phyloP scores from a whole-genome alignment of 2,797 vertebrate genomes.

The Megaceryle alcyon region DNA sequence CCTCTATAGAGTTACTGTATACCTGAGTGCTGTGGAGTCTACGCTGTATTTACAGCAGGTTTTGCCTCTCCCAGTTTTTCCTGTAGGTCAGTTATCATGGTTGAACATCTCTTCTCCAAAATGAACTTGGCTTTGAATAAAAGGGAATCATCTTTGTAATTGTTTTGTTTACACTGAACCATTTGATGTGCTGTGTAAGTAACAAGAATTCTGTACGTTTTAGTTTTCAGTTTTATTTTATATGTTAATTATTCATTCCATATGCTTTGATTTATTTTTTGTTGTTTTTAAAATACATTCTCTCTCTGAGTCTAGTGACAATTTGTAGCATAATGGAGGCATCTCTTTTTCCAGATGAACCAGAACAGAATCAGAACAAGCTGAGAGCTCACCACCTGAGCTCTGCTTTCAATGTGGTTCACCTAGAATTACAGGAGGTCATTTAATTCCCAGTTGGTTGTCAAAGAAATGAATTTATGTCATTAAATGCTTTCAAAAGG shows the following conservation, averaged over 20 bases:
- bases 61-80: constrained; percentile 31
- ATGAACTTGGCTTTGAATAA: constrained; percentile 61
- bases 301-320: background rate
- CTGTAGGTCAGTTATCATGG: constrained; percentile 34
- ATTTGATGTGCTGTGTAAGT: constrained; percentile 13
- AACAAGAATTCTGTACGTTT: background rate
- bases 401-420: background rate
- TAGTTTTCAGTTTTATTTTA: background rate
- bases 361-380: background rate
- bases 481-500: background rate
- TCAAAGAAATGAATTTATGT: constrained; percentile 4
- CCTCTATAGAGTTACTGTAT: background rate
- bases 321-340: background rate
- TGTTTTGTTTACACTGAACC: constrained; percentile 49
- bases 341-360: background rate
- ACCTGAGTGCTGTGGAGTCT: background rate
- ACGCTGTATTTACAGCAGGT: background rate
- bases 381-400: background rate
- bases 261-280: background rate
- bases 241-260: background rate
- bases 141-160: constrained; percentile 46
- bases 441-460: background rate
- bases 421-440: background rate
- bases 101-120: constrained; percentile 52
- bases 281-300: background rate